Conservation (phyloP, 2,888 invertebrate species). For the Palloptera scutellata region DNA sequence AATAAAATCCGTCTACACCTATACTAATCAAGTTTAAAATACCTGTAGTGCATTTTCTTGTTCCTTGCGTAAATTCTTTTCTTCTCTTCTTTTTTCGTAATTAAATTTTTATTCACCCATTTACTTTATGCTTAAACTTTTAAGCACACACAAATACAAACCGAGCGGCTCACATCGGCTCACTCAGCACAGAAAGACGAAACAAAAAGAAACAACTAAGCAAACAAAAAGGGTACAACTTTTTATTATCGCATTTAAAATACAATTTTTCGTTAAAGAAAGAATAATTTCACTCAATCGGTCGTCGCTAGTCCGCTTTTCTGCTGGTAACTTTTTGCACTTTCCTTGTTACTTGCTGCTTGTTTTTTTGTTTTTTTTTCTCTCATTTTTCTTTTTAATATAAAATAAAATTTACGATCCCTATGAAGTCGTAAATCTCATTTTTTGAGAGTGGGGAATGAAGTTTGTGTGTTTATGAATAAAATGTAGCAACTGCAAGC, state of each 20-base stretch:
- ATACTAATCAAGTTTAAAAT: conserved; percentile 4
- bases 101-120: too few species aligned
- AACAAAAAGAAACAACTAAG: background rate
- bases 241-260: conserved; percentile 25
- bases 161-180: background rate
- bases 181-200: background rate
- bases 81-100: background rate
- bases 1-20: background rate
- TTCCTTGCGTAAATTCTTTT: too few species aligned
- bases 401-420: background rate
- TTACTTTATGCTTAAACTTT: too few species aligned
- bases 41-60: background rate
- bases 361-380: background rate
- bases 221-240: background rate
- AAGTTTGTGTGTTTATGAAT: too few species aligned
- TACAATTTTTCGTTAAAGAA: conserved; percentile 11
- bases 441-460: too few species aligned
- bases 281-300: too few species aligned
- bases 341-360: too few species aligned
- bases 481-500: background rate
- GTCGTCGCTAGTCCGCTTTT: background rate
- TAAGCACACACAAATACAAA: too few species aligned
- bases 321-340: background rate
- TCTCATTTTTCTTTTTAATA: background rate
- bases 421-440: background rate